Evolutionary conservation across 2,797 vertebrate species (phyloP), one percentile per base, ranked within the genome.

Genomic region (Rhinogobio ventralis): DNA sequence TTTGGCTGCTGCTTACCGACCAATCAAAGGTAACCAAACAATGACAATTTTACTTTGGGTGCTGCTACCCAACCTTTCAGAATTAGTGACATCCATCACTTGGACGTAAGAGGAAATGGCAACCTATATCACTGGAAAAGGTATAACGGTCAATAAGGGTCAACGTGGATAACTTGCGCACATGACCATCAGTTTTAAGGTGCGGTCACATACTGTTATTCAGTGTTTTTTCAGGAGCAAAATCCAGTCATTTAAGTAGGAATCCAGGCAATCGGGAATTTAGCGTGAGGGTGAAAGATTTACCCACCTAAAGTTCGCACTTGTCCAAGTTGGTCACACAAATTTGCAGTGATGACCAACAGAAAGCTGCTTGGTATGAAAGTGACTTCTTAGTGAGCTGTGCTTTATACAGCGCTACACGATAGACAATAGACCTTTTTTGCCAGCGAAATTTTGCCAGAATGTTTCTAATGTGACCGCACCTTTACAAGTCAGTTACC

Each of bases 71-170:
- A 33, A 57, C n/a, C 39, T 7, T 28, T 82, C 28, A 45, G 53
- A 82, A 82, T 62, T 49, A 79, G 60, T 39, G 20, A 14, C 28
- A 66, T 66, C 9, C 42, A 66, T 79, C 77, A 66, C 60, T 66
- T 46, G 19, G 42, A 79, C 17, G 0, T 79, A 13, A 62, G 19
- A 79, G 25, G 62, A 30, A 7, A 42, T 9, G 23, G 53, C 33
- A 25, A 57, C 7, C 51, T n/a, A 15, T 57, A 55, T 60, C 8
- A 39, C 4, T 60, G 36, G 53, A 42, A 60, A 79, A 49, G 20
- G 25, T 19, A 23, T 49, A 51, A 30, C 19, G 13, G 7, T 66
- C 75, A 78, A 62, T 62, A 45, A 20, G 3, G 19, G 39, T 46
- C 45, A n/a, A 51, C 1, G 45, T 23, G 42, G 6, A 33, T 30